phyloP scores from a whole-genome alignment of 2,113 vertebrate genomes.

The Cettia cetti region DNA sequence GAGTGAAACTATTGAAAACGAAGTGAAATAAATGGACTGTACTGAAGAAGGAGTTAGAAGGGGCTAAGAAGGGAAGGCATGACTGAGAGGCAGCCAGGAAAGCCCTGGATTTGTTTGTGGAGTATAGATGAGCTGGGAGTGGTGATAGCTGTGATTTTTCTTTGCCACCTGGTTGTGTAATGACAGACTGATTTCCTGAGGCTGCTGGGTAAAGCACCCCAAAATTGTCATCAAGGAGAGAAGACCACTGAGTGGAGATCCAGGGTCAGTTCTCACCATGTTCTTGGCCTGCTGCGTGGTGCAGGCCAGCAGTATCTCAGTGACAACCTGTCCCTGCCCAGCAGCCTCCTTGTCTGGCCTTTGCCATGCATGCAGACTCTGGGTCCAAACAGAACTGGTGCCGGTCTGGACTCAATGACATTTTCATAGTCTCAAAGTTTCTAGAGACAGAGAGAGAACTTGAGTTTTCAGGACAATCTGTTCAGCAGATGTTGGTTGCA shows the following conservation, averaged over 20 bases:
- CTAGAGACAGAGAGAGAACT: neutral
- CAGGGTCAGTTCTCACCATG: neutral
- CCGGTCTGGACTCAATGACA: neutral
- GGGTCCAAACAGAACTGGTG: neutral
- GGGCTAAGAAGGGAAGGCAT: neutral
- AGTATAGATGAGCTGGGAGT: neutral
- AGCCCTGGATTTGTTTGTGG: neutral
- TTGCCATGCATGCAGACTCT: neutral
- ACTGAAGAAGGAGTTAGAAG: neutral
- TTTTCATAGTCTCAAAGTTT: neutral
- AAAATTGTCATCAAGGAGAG: fast-evolving
- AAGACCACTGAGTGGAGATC: fast-evolving
- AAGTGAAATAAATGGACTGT: fast-evolving
- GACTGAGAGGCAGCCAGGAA: neutral
- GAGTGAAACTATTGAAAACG: neutral
- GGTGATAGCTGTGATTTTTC: neutral
- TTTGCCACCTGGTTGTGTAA: neutral
- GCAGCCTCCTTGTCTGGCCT: neutral
- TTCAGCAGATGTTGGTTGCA: neutral
- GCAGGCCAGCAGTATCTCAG: neutral
- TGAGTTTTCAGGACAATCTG: neutral
- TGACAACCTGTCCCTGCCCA: neutral
- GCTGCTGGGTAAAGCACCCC: neutral
- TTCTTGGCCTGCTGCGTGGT: neutral
- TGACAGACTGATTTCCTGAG: neutral